These are phyloP conservation scores for Neodiprion fabricii DNA, from an alignment of 1,140 invertebrate genomes.

Conservation along the genomic window DNA sequence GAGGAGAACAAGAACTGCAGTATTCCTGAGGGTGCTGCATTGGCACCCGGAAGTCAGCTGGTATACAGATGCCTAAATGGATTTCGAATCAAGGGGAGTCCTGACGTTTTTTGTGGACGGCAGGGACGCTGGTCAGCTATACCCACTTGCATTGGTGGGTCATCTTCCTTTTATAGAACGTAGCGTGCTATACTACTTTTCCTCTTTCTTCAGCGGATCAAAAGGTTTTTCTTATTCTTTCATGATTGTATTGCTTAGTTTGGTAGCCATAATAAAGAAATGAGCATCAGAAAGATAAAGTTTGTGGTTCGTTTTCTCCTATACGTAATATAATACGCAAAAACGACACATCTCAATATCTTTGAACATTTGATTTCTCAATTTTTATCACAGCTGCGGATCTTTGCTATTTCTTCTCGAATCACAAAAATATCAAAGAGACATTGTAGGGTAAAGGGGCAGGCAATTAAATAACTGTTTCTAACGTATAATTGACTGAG, in stretches of 20 bases:
- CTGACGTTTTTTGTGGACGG: slow-evolving; percentile 41
- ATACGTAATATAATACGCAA: too few species aligned
- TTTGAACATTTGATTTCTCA: too few species aligned
- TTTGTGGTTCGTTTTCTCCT: too few species aligned
- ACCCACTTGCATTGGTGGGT: slow-evolving; percentile 46
- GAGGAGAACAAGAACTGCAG: slow-evolving; percentile 33
- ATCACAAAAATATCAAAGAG: too few species aligned
- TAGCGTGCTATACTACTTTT: slow-evolving; percentile 42
- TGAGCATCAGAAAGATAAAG: too few species aligned
- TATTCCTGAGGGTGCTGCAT: slow-evolving; percentile 7
- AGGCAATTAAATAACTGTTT: too few species aligned
- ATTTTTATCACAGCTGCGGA: too few species aligned
- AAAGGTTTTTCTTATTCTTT: slow-evolving; percentile 35
- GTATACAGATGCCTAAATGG: slow-evolving; percentile 48
- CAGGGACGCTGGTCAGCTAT: slow-evolving; percentile 45
- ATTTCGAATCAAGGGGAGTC: slow-evolving; percentile 35
- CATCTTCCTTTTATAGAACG: slow-evolving; percentile 36
- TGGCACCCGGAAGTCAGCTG: slow-evolving; percentile 44
- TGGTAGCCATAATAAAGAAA: slow-evolving; percentile 11
- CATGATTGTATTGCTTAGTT: slow-evolving; percentile 50
- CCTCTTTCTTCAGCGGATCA: slow-evolving; percentile 40
- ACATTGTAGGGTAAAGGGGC: too few species aligned
- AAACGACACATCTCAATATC: too few species aligned
- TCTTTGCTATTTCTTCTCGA: too few species aligned
- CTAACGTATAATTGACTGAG: too few species aligned